A percentile compares a stretch with the other conserved stretches of the same genome.
These are phyloP conservation scores for Cryptocheilus praepositus DNA, from an alignment of 2,888 invertebrate species.

Conservation along the genomic window DNA sequence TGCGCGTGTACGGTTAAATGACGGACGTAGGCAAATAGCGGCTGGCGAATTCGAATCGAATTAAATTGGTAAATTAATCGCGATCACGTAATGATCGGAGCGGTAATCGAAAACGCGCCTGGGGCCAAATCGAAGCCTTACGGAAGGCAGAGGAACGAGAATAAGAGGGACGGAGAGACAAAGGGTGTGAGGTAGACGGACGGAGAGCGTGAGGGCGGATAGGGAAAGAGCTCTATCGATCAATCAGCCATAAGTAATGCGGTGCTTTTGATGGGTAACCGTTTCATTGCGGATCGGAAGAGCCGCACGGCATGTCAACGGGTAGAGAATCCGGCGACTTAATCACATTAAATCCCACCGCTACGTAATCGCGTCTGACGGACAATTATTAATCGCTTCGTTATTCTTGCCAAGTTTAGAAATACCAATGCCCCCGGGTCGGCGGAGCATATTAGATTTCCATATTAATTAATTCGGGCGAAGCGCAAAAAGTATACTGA, in stretches of 20 bases:
- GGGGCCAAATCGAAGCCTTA: slow-evolving; percentile 37
- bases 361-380: no score
- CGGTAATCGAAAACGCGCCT: slow-evolving; percentile 41
- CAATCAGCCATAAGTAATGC: slow-evolving; percentile 64
- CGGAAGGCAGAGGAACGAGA: neutral
- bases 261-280: slow-evolving; percentile 60
- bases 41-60: slow-evolving; percentile 16
- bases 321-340: slow-evolving; percentile 45
- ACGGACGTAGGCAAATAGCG: neutral
- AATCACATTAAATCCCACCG: slow-evolving; percentile 48
- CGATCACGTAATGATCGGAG: slow-evolving; percentile 43
- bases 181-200: slow-evolving; percentile 10
- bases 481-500: no score
- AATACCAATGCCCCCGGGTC: no score
- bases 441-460: no score
- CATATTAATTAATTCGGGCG: no score
- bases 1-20: neutral
- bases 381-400: no score
- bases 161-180: neutral
- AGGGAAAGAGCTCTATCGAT: slow-evolving; percentile 52
- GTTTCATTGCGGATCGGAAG: slow-evolving; percentile 56
- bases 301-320: slow-evolving; percentile 53
- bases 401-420: no score
- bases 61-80: slow-evolving; percentile 34
- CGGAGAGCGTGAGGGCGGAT: neutral